Evolutionary conservation across 2,113 vertebrate genomes (phyloP).

Genomic region (Gnathochromis pfefferi): DNA sequence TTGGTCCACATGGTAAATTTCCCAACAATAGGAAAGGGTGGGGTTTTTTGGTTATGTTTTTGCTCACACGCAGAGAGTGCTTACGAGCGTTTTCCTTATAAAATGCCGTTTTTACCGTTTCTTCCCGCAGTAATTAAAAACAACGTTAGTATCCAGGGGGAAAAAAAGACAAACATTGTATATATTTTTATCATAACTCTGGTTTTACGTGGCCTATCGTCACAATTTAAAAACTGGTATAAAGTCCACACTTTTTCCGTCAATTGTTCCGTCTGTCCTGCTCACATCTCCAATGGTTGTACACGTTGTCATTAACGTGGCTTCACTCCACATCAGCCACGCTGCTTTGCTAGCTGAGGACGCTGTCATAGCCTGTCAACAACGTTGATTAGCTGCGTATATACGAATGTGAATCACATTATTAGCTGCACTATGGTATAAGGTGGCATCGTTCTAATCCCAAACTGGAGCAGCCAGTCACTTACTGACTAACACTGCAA

Average conservation of each 20-base stretch:
- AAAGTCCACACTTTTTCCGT: background rate
- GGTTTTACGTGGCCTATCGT: background rate
- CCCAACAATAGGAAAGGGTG: background rate
- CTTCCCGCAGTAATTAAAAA: background rate
- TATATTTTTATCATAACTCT: background rate
- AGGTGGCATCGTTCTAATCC: background rate
- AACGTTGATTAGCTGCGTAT: background rate
- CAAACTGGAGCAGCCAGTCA: background rate
- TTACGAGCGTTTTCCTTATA: background rate
- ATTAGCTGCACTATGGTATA: background rate
- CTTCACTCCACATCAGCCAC: background rate
- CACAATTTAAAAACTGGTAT: background rate
- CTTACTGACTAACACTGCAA: background rate
- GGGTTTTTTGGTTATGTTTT: background rate
- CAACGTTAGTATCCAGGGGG: fast-evolving
- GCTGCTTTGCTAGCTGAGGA: background rate
- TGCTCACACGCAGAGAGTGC: fast-evolving
- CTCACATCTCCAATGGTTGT: background rate
- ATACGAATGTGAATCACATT: background rate
- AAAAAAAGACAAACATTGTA: background rate
- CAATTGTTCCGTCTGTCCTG: background rate
- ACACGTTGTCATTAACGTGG: background rate
- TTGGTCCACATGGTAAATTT: background rate
- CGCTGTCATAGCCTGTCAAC: background rate
- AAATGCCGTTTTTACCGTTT: fast-evolving